Evolutionary conservation across 2,888 invertebrate species (phyloP), one percentile per base, ranked within the genome.

Genomic region (Nomada goodeniana): DNA sequence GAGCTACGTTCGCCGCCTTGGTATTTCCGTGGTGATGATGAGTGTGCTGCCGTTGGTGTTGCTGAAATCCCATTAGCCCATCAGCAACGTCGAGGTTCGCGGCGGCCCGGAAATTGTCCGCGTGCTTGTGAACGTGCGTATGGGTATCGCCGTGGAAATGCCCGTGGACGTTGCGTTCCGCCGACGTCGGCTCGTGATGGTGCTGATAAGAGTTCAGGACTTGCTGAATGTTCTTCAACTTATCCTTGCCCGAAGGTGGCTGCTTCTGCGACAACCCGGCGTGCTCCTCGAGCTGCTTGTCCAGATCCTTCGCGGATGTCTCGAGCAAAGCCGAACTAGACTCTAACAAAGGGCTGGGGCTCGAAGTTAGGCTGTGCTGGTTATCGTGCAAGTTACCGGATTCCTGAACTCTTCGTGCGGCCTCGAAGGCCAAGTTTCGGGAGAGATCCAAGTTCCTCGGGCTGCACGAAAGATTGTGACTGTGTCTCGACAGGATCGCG

Each of bases 131-230:
- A 7, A 88, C 76, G 75, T 90, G 89, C 1, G 63, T 74, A 55
- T 89, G 89, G 9, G 84, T 50, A n/a, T 89, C 90, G 10, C 76
- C 72, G 68, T 88, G 89, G 60, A 89, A 89, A 52, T 90, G 90
- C 0, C 85, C 89, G 57, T 89, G 89, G 20, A 89, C 83, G 44
- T 80, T 82, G 13, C 84, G 81, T 36, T 88, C 88, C 26, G 83
- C 29, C 15, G 86, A 73, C 20, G 80, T 64, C 36, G 88, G 73
- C 55, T 90, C 90, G 67, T 87, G 90, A 80, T 90, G 89, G 64
- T 90, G 90, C 55, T 90, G 90, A 76, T 90, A 90, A 20, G 90
- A 87, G 64, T 86, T 90, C 52, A 89, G 61, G 9, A 88, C 86
- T 23, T 89, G 89, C 74, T 87, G 86, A 57, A 87, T 84, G 63